phyloP scores from a whole-genome alignment of 1,140 invertebrate genomes.

The Drosophila willistoni region DNA sequence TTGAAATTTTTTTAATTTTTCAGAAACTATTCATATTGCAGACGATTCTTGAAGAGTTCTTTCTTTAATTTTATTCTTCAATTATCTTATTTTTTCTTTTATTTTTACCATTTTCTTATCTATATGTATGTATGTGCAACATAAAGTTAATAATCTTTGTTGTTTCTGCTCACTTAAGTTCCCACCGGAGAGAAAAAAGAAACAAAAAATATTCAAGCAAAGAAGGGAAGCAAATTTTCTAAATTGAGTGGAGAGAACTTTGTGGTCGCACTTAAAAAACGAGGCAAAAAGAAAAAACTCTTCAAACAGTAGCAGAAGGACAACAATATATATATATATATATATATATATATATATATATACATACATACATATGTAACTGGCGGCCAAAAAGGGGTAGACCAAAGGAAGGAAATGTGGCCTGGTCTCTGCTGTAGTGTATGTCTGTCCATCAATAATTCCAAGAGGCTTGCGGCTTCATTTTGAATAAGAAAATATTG shows the following conservation, averaged over 20 bases:
- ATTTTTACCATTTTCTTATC: constrained; percentile 5
- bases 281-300: constrained; percentile 31
- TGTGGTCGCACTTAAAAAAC: constrained; percentile 49
- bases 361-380: constrained; percentile 25
- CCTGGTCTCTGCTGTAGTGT: constrained; percentile 27
- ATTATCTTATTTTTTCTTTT: too few species aligned
- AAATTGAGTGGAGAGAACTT: constrained; percentile 67
- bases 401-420: neutral
- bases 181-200: constrained; percentile 5
- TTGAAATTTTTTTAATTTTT: too few species aligned
- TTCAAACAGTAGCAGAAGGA: constrained; percentile 12
- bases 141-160: constrained; percentile 71
- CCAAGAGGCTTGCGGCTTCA: constrained; percentile 71
- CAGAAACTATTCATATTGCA: too few species aligned
- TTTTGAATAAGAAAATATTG: constrained; percentile 80
- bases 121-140: constrained; percentile 40
- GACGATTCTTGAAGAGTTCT: too few species aligned
- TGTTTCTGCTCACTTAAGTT: constrained; percentile 15
- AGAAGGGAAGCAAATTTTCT: constrained; percentile 48
- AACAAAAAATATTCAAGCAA: constrained; percentile 17
- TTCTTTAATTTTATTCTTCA: too few species aligned
- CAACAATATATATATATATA: constrained; percentile 7
- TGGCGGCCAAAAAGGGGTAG: constrained; percentile 25
- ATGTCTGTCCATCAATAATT: constrained; percentile 74
- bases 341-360: constrained; percentile 31